A percentile compares a stretch with the other conserved stretches of the same genome.
Conservation (phyloP, 2,797 vertebrate genomes). For the Echeneis naucrates region DNA sequence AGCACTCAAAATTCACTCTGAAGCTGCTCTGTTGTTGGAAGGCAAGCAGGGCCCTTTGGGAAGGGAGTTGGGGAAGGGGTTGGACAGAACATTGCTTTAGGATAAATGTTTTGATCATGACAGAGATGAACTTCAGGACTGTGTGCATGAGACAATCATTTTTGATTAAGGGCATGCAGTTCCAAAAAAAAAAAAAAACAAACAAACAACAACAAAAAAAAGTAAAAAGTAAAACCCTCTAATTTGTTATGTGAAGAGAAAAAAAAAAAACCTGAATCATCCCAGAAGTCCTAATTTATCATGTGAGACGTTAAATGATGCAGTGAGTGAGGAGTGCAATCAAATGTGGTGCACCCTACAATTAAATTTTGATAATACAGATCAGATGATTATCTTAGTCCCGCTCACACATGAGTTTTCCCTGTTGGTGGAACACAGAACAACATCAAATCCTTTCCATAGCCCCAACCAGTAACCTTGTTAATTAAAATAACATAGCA, state of each 20-base stretch:
- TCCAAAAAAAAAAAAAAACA: slow-evolving; percentile 26
- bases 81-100: slow-evolving; percentile 53
- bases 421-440: background rate
- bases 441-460: background rate
- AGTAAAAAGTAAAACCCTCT: slow-evolving; percentile 26
- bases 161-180: slow-evolving; percentile 32
- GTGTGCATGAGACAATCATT: slow-evolving; percentile 33
- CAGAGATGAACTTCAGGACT: slow-evolving; percentile 40
- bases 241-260: slow-evolving; percentile 21
- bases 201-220: too few species aligned
- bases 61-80: slow-evolving; percentile 27
- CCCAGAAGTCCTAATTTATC: slow-evolving; percentile 37
- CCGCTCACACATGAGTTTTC: background rate
- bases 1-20: slow-evolving; percentile 54
- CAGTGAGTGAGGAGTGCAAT: slow-evolving; percentile 18
- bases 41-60: slow-evolving; percentile 11
- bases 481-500: background rate
- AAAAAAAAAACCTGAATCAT: slow-evolving; percentile 5
- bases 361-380: slow-evolving; percentile 23
- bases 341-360: background rate
- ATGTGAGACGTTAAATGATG: slow-evolving; percentile 33
- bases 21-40: slow-evolving; percentile 36
- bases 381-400: slow-evolving; percentile 8
- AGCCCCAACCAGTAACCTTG: background rate
- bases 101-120: slow-evolving; percentile 63